phyloP scores from a whole-genome alignment of 2,797 vertebrate genomes.

The Epinephelus coioides region DNA sequence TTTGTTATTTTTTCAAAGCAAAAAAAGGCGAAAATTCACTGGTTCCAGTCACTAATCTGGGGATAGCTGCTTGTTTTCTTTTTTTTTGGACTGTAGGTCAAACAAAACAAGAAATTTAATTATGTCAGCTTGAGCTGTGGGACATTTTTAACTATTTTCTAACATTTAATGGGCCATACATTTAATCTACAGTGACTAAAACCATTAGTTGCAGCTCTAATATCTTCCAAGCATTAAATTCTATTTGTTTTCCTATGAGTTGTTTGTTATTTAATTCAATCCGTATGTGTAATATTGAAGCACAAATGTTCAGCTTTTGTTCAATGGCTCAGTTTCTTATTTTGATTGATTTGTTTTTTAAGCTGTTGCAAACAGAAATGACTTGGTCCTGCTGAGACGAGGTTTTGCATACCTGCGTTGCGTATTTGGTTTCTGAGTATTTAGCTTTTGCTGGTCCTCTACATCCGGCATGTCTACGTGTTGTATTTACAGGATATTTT shows the following conservation, averaged over 20 bases:
- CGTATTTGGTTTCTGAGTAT: slow-evolving; percentile 52
- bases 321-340: neutral
- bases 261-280: neutral
- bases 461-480: slow-evolving; percentile 34
- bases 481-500: slow-evolving; percentile 56
- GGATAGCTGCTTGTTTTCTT: neutral
- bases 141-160: neutral
- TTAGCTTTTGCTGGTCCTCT: slow-evolving; percentile 39
- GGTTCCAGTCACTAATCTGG: neutral
- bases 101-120: neutral
- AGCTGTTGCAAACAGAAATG: slow-evolving; percentile 9
- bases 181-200: neutral
- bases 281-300: neutral
- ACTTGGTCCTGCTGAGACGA: neutral
- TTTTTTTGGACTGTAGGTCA: neutral
- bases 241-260: neutral
- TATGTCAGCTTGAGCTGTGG: neutral
- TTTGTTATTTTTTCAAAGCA: too few species aligned
- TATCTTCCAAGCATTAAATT: neutral
- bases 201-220: neutral
- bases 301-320: neutral
- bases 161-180: neutral
- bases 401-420: slow-evolving; percentile 22
- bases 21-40: too few species aligned
- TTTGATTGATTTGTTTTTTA: neutral